A percentile compares a stretch with the other conserved stretches of the same genome.
Evolutionary conservation across 2,888 invertebrate species (phyloP).

Genomic region (Melanophora roralis): DNA sequence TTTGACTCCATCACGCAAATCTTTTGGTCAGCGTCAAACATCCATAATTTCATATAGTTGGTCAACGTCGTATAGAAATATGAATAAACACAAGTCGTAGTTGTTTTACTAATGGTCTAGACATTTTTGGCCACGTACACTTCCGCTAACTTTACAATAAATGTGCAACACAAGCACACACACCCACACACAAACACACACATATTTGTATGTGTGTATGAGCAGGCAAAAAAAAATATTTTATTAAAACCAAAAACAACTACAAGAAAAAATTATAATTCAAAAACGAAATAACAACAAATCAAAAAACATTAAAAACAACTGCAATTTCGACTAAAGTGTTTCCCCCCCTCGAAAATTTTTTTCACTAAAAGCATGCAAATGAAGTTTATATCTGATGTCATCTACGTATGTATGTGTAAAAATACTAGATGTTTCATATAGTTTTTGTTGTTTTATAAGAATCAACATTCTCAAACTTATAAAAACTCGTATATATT

Average conservation of each 20-base stretch:
- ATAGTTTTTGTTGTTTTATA: conserved; percentile 19
- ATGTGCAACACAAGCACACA: neutral
- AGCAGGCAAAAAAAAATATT: conserved; percentile 19
- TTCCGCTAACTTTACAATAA: conserved; percentile 44
- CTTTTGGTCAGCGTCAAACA: conserved; percentile 32
- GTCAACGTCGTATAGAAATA: conserved; percentile 42
- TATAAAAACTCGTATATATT: neutral
- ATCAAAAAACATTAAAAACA: conserved; percentile 52
- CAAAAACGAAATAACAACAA: conserved; percentile 50
- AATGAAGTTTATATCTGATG: conserved; percentile 56
- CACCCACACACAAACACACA: neutral
- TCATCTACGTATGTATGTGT: neutral
- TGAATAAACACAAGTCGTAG: conserved; percentile 51
- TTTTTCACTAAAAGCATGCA: conserved; percentile 63
- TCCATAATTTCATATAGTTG: conserved; percentile 46
- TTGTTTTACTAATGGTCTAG: conserved; percentile 60
- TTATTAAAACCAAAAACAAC: conserved; percentile 40
- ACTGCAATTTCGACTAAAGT: conserved; percentile 60
- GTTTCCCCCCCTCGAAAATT: conserved; percentile 42
- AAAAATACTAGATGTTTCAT: conserved; percentile 34
- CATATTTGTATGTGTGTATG: conserved; percentile 20
- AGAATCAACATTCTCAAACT: conserved; percentile 13
- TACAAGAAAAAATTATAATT: conserved; percentile 14
- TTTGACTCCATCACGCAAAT: neutral
- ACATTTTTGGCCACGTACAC: conserved; percentile 63